Base-by-base conservation (phyloP, 2,888 invertebrate genomes). In the Erynnis tages region DNA sequence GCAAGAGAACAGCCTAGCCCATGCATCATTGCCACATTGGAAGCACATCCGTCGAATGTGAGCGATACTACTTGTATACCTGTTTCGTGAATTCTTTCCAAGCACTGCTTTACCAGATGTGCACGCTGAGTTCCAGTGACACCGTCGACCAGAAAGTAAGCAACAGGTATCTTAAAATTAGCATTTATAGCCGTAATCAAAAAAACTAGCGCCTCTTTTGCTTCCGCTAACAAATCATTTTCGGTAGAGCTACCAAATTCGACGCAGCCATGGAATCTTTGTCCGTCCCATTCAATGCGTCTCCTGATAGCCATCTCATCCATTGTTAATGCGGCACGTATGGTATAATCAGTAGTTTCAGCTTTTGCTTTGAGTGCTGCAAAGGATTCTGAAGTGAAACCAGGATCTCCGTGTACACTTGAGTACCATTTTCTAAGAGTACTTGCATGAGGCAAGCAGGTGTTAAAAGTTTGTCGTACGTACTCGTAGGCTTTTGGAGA, bases 141-240 rank as follows among this genome's bases (percentile, higher is more conserved):
- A n/a, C 63, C 57, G 27, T 59, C 50, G 1, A 63, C 52, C 11
- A 64, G 34, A 55, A 66, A 67, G 59, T 62, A 65, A 0, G 56
- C 64, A 0, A 66, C 55, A 1, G 63, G 63, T 16, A 63, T 38
- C 56, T 66, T 66, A 47, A 55, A 66, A 1, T 13, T 1, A 1
- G 37, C 59, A 43, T 68, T 66, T 2, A 66, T 49, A 2, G 60
- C 41, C 0, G 57, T 57, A 0, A 65, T 30, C 8, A 65, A 29
- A 27, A 66, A 63, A 4, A 66, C 63, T n/a, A 67, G 45, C 0
- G 54, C 65, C 27, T 63, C 55, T 59, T 59, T 65, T 3, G 60
- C 62, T 53, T 56, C 54, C 1, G 19, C 23, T 25, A 60, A 34
- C n/a, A 32, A 35, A 37, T 65, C 60, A 4, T 52, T 38, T 13